A percentile compares a stretch with the other conserved stretches of the same genome.
Evolutionary conservation across 2,797 vertebrate genomes (phyloP).

Genomic region (Rhinoraja longicauda): DNA sequence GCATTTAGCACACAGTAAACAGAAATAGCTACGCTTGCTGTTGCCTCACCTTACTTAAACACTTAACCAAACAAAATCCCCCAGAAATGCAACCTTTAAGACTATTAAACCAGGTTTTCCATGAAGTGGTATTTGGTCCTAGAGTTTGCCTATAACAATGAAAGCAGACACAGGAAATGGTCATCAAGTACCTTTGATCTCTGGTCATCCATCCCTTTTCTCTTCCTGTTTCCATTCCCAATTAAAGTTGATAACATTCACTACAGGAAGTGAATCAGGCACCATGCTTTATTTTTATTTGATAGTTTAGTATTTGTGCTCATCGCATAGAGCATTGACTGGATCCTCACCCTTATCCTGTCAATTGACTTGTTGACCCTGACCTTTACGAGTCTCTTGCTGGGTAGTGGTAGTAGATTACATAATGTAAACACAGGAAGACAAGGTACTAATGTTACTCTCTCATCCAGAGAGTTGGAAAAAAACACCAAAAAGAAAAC

Average conservation of each 20-base stretch:
- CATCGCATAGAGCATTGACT: not conserved
- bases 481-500: not conserved
- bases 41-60: not conserved
- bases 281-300: not conserved
- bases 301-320: not conserved
- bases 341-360: not conserved
- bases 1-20: no score
- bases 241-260: not conserved
- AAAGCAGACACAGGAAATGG: not conserved
- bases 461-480: not conserved
- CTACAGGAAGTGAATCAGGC: not conserved
- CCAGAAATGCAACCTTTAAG: not conserved
- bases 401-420: not conserved
- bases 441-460: not conserved
- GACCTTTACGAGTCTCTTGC: not conserved
- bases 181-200: not conserved
- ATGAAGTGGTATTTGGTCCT: not conserved
- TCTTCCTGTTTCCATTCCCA: not conserved
- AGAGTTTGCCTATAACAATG: not conserved
- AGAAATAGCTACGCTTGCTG: no score
- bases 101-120: not conserved
- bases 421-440: constrained; percentile 5
- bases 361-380: not conserved
- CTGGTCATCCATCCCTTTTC: not conserved
- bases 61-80: not conserved